Percentiles rank a stretch among this genome's conserved stretches.
These are phyloP conservation scores for Montipora sp. DNA, from an alignment of 64 coral and sea anemone genomes.

Conservation along the genomic window DNA sequence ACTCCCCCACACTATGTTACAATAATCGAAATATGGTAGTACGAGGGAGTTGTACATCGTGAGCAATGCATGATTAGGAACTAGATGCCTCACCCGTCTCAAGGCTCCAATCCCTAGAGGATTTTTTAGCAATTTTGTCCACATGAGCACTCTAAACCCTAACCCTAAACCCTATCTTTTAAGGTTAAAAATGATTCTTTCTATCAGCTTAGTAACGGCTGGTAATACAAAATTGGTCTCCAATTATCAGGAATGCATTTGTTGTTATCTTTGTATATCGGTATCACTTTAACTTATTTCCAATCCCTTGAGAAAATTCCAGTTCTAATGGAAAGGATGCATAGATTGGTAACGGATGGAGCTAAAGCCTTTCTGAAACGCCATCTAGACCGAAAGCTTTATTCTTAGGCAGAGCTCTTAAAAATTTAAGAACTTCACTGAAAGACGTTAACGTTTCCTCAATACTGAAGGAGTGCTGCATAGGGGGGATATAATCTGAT, in stretches of 20 bases:
- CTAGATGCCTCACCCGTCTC: background rate
- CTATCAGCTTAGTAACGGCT: background rate
- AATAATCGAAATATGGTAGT: slow-evolving; percentile 54
- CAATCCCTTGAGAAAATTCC: no score
- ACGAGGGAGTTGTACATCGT: slow-evolving; percentile 41
- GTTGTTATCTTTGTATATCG: no score
- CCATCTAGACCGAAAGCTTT: slow-evolving; percentile 38
- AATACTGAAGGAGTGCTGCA: background rate
- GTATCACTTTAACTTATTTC: no score
- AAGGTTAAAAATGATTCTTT: background rate
- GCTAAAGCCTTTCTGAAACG: background rate
- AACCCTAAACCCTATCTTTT: no score
- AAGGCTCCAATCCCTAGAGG: no score
- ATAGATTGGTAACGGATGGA: no score
- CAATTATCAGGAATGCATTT: no score
- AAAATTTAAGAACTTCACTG: background rate
- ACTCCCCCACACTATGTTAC: slow-evolving; percentile 15
- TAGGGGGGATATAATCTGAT: background rate
- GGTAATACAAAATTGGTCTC: no score
- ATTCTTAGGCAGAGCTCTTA: slow-evolving; percentile 24
- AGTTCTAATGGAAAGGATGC: no score
- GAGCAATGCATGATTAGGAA: slow-evolving; percentile 16
- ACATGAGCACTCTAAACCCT: no score
- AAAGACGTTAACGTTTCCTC: background rate
- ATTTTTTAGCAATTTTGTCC: no score